Conservation (phyloP, 1,140 invertebrate genomes). For the Halyomorpha halys region DNA sequence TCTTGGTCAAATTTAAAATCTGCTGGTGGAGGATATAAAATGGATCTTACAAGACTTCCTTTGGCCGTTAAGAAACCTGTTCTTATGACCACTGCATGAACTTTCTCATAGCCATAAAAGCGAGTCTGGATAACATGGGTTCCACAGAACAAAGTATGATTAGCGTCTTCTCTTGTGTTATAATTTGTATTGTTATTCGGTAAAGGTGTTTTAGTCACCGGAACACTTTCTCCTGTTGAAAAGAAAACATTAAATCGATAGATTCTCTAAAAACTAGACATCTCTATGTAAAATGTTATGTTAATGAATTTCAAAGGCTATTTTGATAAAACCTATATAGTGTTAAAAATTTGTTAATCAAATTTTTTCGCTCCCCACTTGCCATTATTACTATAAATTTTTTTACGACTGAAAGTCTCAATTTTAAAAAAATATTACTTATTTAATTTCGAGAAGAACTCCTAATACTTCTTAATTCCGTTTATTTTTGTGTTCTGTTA, state of each 20-base stretch:
- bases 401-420: too few species aligned
- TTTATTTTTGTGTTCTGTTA: too few species aligned
- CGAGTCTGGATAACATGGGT: constrained; percentile 52
- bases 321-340: too few species aligned
- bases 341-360: too few species aligned
- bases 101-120: constrained; percentile 53
- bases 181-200: constrained; percentile 56
- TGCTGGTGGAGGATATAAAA: constrained; percentile 86
- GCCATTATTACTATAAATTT: too few species aligned
- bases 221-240: constrained; percentile 50
- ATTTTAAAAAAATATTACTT: too few species aligned
- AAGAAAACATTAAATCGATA: constrained; percentile 21
- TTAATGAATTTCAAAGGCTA: too few species aligned
- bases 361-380: too few species aligned
- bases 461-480: too few species aligned
- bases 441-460: too few species aligned
- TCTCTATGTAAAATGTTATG: too few species aligned
- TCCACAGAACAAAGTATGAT: constrained; percentile 57
- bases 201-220: constrained; percentile 81
- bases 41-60: constrained; percentile 83
- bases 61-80: constrained; percentile 84
- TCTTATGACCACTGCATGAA: constrained; percentile 56
- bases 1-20: constrained; percentile 92
- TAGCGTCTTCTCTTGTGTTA: constrained; percentile 69
- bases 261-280: too few species aligned